Evolutionary conservation across 2,797 vertebrate genomes (phyloP).

Genomic region (Silurus lanzhouensis): DNA sequence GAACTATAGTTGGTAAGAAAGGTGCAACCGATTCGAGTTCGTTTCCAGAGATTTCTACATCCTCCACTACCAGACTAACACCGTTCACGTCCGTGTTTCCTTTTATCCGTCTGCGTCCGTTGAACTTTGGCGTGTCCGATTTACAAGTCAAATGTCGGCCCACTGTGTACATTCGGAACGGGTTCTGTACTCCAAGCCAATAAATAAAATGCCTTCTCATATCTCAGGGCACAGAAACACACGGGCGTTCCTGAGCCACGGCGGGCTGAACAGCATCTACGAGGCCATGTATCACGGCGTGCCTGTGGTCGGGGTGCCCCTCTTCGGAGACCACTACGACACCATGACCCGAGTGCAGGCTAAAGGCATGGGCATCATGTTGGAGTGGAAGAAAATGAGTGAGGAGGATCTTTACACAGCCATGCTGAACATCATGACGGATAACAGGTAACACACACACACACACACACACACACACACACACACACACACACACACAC

Average conservation of each 20-base stretch:
- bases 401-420: constrained; percentile 84
- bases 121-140: not conserved
- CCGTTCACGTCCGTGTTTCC: not conserved
- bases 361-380: constrained; percentile 95
- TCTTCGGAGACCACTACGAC: constrained; percentile 98
- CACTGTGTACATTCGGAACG: not conserved
- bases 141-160: not conserved
- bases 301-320: constrained; percentile 93
- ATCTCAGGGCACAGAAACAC: constrained; percentile 86
- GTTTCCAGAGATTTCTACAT: not conserved
- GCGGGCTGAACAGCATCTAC: constrained; percentile 97
- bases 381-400: constrained; percentile 92
- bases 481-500: constrained; percentile 3
- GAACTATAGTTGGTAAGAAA: not conserved
- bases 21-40: not conserved
- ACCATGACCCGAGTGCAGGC: constrained; percentile 97
- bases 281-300: constrained; percentile 99
- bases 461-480: constrained; percentile 6
- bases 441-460: constrained; percentile 76
- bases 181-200: too few species aligned
- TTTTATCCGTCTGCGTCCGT: not conserved
- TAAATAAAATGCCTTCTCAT: too few species aligned
- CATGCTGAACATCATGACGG: constrained; percentile 84
- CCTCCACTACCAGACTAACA: not conserved
- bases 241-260: constrained; percentile 92